Evolutionary conservation across 2,888 invertebrate genomes (phyloP).

Genomic region (Ennomos erosarius): DNA sequence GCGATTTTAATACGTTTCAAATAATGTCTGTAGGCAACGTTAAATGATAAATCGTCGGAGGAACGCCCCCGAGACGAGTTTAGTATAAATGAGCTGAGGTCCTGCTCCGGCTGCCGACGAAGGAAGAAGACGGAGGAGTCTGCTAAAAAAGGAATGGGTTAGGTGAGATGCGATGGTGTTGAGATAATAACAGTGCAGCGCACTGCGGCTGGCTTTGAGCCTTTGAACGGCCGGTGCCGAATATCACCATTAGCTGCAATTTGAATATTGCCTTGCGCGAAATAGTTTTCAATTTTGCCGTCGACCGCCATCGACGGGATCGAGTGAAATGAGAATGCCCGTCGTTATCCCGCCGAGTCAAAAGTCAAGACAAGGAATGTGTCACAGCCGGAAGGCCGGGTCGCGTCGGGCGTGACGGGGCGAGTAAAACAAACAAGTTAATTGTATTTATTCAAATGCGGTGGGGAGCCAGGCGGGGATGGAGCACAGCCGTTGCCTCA

Average conservation of each 20-base stretch:
- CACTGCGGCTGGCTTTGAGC: slow-evolving; percentile 55
- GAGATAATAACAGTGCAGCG: slow-evolving; percentile 84
- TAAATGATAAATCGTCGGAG: slow-evolving; percentile 84
- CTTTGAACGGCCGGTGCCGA: slow-evolving; percentile 78
- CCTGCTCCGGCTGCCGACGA: slow-evolving; percentile 59
- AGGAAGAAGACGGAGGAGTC: slow-evolving; percentile 73
- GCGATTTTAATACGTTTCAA: slow-evolving; percentile 84
- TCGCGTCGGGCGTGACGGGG: slow-evolving; percentile 64
- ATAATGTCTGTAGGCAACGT: slow-evolving; percentile 84
- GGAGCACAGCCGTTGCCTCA: slow-evolving; percentile 75
- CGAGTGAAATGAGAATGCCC: slow-evolving; percentile 30
- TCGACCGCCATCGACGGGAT: slow-evolving; percentile 42
- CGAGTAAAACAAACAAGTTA: slow-evolving; percentile 84
- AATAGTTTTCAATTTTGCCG: slow-evolving; percentile 65
- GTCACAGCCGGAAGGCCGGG: slow-evolving; percentile 62
- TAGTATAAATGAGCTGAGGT: slow-evolving; percentile 72
- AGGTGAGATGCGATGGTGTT: slow-evolving; percentile 82
- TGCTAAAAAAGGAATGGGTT: slow-evolving; percentile 79
- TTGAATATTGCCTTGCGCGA: slow-evolving; percentile 68
- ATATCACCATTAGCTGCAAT: slow-evolving; percentile 76
- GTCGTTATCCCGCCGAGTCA: slow-evolving; percentile 23
- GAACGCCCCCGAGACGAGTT: slow-evolving; percentile 78
- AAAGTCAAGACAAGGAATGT: slow-evolving; percentile 52
- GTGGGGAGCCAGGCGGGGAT: slow-evolving; percentile 54
- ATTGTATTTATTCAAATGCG: slow-evolving; percentile 85